Conservation (phyloP, 2,113 vertebrate genomes). For the Spermophilus dauricus region DNA sequence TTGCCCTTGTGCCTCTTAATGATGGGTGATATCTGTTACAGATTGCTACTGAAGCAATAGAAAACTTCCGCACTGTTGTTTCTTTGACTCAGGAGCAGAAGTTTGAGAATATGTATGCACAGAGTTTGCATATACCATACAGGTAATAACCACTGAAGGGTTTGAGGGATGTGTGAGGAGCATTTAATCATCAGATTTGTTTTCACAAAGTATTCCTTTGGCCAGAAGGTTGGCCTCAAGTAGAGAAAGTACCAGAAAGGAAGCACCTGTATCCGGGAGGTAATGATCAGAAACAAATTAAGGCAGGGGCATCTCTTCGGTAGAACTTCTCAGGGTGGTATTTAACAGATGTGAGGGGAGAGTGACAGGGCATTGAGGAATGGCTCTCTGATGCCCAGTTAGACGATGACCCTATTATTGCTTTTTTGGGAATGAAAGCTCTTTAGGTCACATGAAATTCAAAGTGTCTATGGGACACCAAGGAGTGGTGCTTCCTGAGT, state of each 20-base stretch:
- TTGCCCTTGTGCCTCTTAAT: neutral
- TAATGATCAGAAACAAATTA: neutral
- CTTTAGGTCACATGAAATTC: neutral
- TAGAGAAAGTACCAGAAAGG: constrained; percentile 37
- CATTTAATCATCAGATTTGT: neutral
- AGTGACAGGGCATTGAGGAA: neutral
- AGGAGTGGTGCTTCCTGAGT: neutral
- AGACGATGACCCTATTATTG: neutral
- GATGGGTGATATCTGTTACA: constrained; percentile 80
- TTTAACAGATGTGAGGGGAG: neutral
- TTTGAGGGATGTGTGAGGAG: neutral
- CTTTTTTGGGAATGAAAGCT: neutral
- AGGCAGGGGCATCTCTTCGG: neutral
- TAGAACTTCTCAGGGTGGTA: neutral
- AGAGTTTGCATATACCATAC: constrained; percentile 92
- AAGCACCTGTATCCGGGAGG: neutral
- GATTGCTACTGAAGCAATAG: constrained; percentile 97
- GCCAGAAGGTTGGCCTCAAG: neutral
- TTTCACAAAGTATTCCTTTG: constrained; percentile 20
- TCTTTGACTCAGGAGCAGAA: constrained; percentile 93
- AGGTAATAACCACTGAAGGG: constrained; percentile 88
- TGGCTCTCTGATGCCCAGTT: neutral
- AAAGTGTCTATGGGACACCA: neutral
- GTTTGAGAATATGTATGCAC: constrained; percentile 94
- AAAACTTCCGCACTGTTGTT: constrained; percentile 96